These are phyloP conservation scores for Phylloscopus trochilus DNA, from an alignment of 2,113 vertebrate species.

Conservation along the genomic window DNA sequence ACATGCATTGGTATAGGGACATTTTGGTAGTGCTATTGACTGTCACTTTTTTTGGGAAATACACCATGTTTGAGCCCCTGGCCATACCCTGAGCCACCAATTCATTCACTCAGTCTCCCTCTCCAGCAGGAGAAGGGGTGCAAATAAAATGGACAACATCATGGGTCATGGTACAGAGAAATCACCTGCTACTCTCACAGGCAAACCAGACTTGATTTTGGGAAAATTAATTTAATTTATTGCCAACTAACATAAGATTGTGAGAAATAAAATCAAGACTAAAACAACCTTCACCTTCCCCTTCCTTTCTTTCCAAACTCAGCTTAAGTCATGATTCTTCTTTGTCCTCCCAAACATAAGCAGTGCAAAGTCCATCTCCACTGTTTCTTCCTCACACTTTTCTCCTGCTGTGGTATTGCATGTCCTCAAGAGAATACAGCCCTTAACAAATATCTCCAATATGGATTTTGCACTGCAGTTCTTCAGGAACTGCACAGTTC, in stretches of 20 bases:
- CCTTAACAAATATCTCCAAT: neutral
- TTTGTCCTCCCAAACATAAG: neutral
- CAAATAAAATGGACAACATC: neutral
- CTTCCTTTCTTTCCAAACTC: neutral
- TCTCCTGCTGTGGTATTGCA: neutral
- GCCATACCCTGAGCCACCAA: neutral
- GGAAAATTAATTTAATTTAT: neutral
- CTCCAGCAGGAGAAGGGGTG: neutral
- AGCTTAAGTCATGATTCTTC: neutral
- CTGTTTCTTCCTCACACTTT: neutral
- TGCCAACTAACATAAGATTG: neutral
- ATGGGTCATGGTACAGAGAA: neutral
- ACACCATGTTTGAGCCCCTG: neutral
- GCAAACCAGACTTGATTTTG: neutral
- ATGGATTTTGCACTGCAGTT: neutral
- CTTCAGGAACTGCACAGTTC: neutral
- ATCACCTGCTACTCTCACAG: neutral
- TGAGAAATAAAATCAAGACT: neutral
- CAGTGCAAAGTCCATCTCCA: neutral
- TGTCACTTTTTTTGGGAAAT: neutral
- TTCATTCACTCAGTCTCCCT: neutral
- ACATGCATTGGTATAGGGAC: rapidly evolving
- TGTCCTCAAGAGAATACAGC: neutral
- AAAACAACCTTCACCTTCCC: neutral
- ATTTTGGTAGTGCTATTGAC: neutral